Base-by-base conservation (phyloP, 2,888 invertebrate species). In the Cyrtodaria siliqua region DNA sequence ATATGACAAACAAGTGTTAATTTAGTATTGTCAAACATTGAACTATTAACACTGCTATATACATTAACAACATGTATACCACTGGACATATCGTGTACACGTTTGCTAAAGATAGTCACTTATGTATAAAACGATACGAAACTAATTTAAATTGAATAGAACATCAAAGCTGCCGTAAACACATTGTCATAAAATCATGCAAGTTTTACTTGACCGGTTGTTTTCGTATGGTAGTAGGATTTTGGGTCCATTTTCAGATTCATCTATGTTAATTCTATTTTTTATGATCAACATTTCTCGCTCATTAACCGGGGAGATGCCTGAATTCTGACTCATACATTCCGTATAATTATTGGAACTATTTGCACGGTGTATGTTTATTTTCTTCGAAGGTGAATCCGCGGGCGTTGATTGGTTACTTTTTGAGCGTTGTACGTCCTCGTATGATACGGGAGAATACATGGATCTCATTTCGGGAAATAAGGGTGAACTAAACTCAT, bases 391-490 rank as follows among this genome's bases (percentile, higher is more conserved):
- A 3, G 72, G 69, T 14, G 73, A 70, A 0, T 66, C 71, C n/a
- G 20, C 27, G 1, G 82, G 76, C 9, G 73, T 69, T 2, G 47
- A 26, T 1, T 38, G 56, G 16, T 26, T 40, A 47, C 59, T 55
- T 50, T 62, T 67, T 0, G 76, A 61, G 8, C 70, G 66, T 64
- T 69, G 74, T 1, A 87, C 70, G 62, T 89, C 89, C 20, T 85
- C 86, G 71, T 86, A 89, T 14, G 89, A 88, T 8, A 89, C 88
- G 3, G 89, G 88, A 0, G 88, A 89, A 64, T 89, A 89, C 6
- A 82, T 38, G 9, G 84, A 79, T n/a, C 85, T 59, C 8, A 72
- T 50, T 18, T 84, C 83, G 9, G 55, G 26, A 40, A 26, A 56
- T n/a, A n/a, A n/a, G 12, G 61, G 47, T 27, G 49, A n/a, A 57